Base-by-base conservation (phyloP, 2,888 invertebrate species). In the Pimpla rufipes region DNA sequence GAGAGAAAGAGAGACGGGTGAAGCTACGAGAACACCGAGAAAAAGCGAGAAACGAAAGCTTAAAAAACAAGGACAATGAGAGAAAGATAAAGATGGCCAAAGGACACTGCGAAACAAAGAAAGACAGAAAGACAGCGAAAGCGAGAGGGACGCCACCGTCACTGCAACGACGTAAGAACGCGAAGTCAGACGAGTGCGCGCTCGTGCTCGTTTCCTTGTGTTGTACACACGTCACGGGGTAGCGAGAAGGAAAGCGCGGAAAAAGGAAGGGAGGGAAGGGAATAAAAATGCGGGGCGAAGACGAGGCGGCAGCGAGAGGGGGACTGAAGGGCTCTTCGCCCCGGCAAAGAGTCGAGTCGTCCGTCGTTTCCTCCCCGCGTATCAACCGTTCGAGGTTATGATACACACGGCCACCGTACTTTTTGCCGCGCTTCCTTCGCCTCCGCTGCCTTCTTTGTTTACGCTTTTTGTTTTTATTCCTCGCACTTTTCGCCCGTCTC, bases 1-100 rank as follows among this genome's bases (percentile, higher is more conserved):
- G 59, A 13, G 29, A 29, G 29, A 29, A 29, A 5, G 29, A 29
- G 3, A 29, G 29, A 29, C 29, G 29, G 5, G 29, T 29, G 29
- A 5, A 29, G 29, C 29, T 29, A 29, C 2, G 29, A 29, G 81
- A 85, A 52, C 82, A 85, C 79, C 83, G 85, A 81, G 75, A 83
- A 75, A 70, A 16, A 79, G 64, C 68, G 52, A 74, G 59, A 42
- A 66, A n/a, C 50, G 62, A 70, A 47, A 40, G 59, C 55, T 42
- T 18, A 18, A 66, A 71, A 37, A 73, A 80, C 86, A 74, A 78
- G 75, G 55, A 81, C 21, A 16, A 3, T 29, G 59, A 13, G 59
- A 86, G 29, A 85, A 81, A 81, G 82, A 70, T 73, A 78, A 79
- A 66, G 83, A 86, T 85, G 29, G 5, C 2, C 78, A 29, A n/a